Evolutionary conservation across 2,888 invertebrate genomes (phyloP).

Genomic region (Latrodectus hesperus): DNA sequence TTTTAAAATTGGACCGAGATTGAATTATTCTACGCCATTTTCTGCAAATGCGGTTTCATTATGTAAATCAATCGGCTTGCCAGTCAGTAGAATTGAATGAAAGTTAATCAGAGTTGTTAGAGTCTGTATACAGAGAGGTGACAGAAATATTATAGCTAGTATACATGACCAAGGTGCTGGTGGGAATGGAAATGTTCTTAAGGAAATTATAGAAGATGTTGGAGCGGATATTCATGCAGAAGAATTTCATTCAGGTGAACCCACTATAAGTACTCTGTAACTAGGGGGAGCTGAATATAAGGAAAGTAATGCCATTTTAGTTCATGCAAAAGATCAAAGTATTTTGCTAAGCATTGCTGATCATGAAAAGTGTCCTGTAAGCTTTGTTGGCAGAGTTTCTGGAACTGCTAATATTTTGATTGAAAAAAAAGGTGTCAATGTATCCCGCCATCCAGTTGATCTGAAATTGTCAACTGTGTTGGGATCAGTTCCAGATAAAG

Average conservation of each 20-base stretch:
- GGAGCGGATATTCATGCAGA: conserved; percentile 93
- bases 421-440: too few relatives aligned
- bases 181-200: conserved; percentile 92
- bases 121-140: conserved; percentile 89
- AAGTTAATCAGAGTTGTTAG: conserved; percentile 95
- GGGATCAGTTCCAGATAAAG: too few relatives aligned
- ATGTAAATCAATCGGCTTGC: conserved; percentile 87
- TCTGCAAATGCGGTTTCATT: conserved; percentile 97
- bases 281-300: conserved; percentile 99
- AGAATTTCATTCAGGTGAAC: conserved; percentile 93
- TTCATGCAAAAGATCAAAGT: too few relatives aligned
- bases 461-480: too few relatives aligned
- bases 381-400: too few relatives aligned
- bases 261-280: conserved; percentile 92
- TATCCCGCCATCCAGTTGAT: too few relatives aligned
- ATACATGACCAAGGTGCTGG: conserved; percentile 99
- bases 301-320: too few relatives aligned
- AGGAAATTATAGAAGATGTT: conserved; percentile 94
- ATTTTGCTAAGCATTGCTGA: too few relatives aligned
- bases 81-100: conserved; percentile 86
- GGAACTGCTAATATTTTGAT: too few relatives aligned
- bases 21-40: conserved; percentile 95
- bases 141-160: conserved; percentile 83
- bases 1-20: conserved; percentile 77
- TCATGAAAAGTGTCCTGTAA: too few relatives aligned